Evolutionary conservation across 2,797 vertebrate genomes (phyloP), one percentile per base, ranked within the genome.

Genomic region (Trematomus bernacchii): DNA sequence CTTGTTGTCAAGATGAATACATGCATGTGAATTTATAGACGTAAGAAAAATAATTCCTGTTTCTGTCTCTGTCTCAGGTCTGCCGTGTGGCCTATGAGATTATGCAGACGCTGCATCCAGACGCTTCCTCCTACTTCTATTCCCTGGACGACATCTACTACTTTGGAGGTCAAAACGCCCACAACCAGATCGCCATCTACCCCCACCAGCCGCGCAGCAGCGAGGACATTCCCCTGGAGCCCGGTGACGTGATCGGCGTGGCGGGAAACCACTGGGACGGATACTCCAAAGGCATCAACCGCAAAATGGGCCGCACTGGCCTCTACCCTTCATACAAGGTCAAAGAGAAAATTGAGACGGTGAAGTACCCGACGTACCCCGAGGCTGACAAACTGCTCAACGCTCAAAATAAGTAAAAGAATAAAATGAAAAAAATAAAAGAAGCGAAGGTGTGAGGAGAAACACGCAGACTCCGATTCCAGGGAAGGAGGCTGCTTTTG

Each of bases 241-340:
- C 97, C 37, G 98, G 98, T 50, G 98, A 99, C 80, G 86, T 99
- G 77, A 97, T 99, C 83, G 98, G 98, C 52, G 97, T 99, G 60
- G 98, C 98, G 50, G 98, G 98, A 85, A 99, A 99, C 94, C 98
- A 99, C 76, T 99, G 98, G 98, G 96, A 99, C 89, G 98, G 98
- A 44, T 98, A 98, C 92, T 99, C 98, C 55, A 99, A 99, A 95
- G 98, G 98, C 87, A 93, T 99, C 88, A 99, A 98, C 91, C 97
- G 98, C 86, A 99, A 98, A 93, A 92, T 98, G 90, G 97, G 97
- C 88, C 97, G 95, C 93, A 99, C 97, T 14, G 98, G 98, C 93
- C 95, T 99, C 33, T 99, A 99, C 86, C 98, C 98, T 0, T 99
- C 98, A 71, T 99, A 99, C 92, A 99, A 99, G 96, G 98, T 99